Evolutionary conservation across 1,140 invertebrate genomes (phyloP), one percentile per base, ranked within the genome.

Genomic region (Octopus bimaculoides): DNA sequence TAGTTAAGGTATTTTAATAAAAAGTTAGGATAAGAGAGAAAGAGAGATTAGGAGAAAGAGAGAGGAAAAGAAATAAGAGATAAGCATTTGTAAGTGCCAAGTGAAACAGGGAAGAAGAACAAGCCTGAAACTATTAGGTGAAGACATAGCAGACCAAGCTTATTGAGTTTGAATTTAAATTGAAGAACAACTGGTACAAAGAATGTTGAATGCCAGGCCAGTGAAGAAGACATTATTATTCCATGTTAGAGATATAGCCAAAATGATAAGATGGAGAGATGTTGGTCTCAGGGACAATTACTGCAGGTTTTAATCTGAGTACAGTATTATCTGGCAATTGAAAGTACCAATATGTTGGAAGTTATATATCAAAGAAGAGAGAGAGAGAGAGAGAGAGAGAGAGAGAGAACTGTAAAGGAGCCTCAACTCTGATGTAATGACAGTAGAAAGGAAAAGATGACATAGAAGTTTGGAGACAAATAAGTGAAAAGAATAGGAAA

Each of bases 361-460:
- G 26, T 41, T 2, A 41, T 41, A 41, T 41, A 41, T 41, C 26
- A 90, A 56, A 41, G 20, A 54, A 54, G 77, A 56, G 55, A 20
- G 56, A 3, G 41, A 52, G 75, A 53, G 6, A 87, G 87, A 86
- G 83, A 87, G 88, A 83, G 88, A 89, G 85, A 89, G 79, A 89
- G 90, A 61, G 4, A 17, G 56, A 61, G 17, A 61, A 61, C 9
- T 77, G 89, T 88, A 84, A 90, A 90, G 26, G 89, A 89, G 77
- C 92, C 92, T 54, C 91, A 91, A 89, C 92, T 91, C 84, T 91
- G 90, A 86, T 89, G 91, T 78, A 90, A 83, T 81, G 89, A 87
- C 26, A 88, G 82, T 83, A 88, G 86, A 78, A 85, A 82, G 81
- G 81, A 80, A 83, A 87, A 85, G 79, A 86, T 86, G 75, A 84